These are phyloP conservation scores for Apodemia duryi DNA, from an alignment of 2,888 invertebrate genomes.

Conservation along the genomic window DNA sequence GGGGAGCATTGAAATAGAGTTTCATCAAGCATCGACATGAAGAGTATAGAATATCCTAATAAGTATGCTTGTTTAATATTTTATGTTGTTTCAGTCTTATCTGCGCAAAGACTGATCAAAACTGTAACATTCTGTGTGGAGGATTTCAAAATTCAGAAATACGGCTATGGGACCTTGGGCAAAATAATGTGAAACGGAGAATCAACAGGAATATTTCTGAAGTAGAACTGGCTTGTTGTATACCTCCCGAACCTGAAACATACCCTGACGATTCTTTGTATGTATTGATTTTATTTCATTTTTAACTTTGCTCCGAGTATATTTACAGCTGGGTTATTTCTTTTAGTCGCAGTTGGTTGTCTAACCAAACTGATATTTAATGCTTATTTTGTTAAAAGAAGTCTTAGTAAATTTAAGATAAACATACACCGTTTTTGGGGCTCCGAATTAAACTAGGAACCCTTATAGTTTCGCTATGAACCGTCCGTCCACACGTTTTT, in stretches of 20 bases:
- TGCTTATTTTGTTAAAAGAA: no score
- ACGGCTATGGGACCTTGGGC: constrained; percentile 82
- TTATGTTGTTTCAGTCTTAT: constrained; percentile 70
- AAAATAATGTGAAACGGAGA: constrained; percentile 58
- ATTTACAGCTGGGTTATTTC: no score
- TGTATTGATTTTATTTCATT: constrained; percentile 37
- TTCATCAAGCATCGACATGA: neutral
- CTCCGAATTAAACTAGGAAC: no score
- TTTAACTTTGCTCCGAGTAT: neutral
- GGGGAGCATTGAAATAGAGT: no score
- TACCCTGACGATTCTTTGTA: constrained; percentile 68
- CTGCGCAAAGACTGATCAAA: constrained; percentile 80
- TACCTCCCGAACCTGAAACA: constrained; percentile 64
- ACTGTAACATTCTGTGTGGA: constrained; percentile 82
- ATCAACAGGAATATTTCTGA: constrained; percentile 68
- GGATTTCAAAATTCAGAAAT: constrained; percentile 86
- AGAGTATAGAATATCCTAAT: no score
- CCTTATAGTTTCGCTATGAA: no score
- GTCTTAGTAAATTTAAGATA: no score
- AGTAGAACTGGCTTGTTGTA: constrained; percentile 71
- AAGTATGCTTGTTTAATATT: neutral
- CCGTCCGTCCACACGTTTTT: no score
- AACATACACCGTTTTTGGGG: no score
- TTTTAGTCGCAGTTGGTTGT: no score
- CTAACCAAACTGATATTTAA: no score